phyloP scores from a whole-genome alignment of 2,888 invertebrate species.

The Cephus nigrinus region DNA sequence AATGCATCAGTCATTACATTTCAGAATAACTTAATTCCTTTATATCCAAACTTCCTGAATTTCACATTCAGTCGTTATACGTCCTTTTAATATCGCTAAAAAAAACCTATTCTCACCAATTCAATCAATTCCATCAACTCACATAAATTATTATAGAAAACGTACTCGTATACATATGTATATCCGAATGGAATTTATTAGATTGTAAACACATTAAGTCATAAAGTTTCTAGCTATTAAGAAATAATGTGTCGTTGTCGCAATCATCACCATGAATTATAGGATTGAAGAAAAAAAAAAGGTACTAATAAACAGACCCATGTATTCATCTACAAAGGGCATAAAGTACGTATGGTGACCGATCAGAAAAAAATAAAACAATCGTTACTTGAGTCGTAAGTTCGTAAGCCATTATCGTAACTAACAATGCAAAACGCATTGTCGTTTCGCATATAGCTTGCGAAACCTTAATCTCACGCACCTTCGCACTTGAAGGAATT shows the following conservation, averaged over 20 bases:
- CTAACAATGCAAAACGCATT: slow-evolving; percentile 17
- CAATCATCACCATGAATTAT: not conserved
- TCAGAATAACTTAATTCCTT: not conserved
- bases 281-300: not conserved
- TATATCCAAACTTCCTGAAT: not conserved
- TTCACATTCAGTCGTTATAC: not conserved
- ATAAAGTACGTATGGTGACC: slow-evolving; percentile 5
- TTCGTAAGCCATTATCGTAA: slow-evolving; percentile 13
- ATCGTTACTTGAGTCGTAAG: slow-evolving; percentile 10
- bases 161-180: not conserved
- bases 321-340: not conserved
- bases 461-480: slow-evolving; percentile 12
- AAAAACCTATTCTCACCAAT: not conserved
- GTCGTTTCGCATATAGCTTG: not conserved
- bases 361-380: slow-evolving; percentile 4
- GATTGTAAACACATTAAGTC: not conserved
- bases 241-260: not conserved
- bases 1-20: not conserved
- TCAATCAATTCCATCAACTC: not conserved
- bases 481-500: slow-evolving; percentile 10
- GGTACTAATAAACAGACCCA: not conserved
- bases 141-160: not conserved
- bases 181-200: not conserved
- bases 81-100: not conserved
- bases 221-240: not conserved